These are phyloP conservation scores for Lynx canadensis DNA, from an alignment of 2,113 vertebrate genomes.

Conservation along the genomic window DNA sequence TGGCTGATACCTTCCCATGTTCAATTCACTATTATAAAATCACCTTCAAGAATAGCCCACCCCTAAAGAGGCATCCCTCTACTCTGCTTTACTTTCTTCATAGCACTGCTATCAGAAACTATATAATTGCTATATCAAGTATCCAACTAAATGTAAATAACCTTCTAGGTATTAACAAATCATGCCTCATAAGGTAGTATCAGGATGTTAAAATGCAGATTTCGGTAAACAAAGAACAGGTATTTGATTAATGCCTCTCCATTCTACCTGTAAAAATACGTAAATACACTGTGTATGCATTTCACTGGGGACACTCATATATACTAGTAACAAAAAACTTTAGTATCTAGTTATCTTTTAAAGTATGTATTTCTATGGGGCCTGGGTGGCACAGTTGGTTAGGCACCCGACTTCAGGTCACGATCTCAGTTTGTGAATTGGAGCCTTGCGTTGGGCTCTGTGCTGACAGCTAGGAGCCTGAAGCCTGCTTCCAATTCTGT, in stretches of 20 bases:
- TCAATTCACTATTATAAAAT: not conserved
- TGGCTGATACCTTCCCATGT: not conserved
- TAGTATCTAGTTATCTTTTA: conserved; percentile 8
- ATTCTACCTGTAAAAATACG: conserved; percentile 2
- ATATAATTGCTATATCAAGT: not conserved
- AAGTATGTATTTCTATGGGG: not conserved
- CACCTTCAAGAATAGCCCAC: not conserved
- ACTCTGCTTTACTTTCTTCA: not conserved
- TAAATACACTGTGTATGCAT: not conserved
- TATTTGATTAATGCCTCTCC: not conserved
- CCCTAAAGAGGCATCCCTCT: not conserved
- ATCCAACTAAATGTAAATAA: not conserved
- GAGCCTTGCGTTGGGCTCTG: too few species aligned
- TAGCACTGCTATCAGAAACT: not conserved
- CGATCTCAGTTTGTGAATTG: too few species aligned
- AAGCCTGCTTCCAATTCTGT: too few species aligned
- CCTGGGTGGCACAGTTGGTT: too few species aligned
- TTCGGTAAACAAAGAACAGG: not conserved
- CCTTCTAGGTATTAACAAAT: not conserved
- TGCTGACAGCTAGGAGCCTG: too few species aligned
- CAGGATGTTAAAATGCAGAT: not conserved
- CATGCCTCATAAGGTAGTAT: not conserved
- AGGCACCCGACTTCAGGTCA: too few species aligned
- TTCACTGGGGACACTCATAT: not conserved
- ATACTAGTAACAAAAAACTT: not conserved